Conservation (phyloP, 2,797 vertebrate species). For the Morelia viridis region DNA sequence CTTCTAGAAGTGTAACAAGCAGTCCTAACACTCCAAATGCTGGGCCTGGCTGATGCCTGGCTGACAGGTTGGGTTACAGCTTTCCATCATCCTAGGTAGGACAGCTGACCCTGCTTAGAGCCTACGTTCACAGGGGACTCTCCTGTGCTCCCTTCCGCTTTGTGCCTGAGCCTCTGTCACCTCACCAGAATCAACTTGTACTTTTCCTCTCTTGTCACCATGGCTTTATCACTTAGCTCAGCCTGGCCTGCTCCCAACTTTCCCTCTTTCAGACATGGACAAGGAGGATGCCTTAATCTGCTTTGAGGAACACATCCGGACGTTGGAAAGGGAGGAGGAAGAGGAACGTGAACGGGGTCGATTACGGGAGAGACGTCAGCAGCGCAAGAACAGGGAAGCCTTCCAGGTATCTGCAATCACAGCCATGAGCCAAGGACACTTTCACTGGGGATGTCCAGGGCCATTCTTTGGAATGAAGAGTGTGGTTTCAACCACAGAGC, state of each 20-base stretch:
- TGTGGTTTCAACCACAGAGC: too few relatives aligned
- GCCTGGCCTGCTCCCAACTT: not conserved
- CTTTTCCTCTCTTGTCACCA: not conserved
- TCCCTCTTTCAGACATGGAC: conserved; percentile 71
- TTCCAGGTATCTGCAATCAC: conserved; percentile 67
- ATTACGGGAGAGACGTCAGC: conserved; percentile 73
- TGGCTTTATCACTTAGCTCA: conserved; percentile 8
- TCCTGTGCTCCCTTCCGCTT: not conserved
- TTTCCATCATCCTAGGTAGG: not conserved
- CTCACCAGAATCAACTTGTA: not conserved
- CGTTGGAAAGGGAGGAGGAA: conserved; percentile 75
- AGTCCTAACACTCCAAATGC: not conserved
- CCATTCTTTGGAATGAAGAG: not conserved
- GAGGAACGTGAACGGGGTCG: conserved; percentile 72
- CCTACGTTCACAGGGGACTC: not conserved
- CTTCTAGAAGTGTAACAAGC: not conserved
- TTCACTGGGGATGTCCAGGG: not conserved
- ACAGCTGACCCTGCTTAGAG: not conserved
- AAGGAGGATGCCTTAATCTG: conserved; percentile 77
- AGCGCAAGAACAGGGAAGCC: conserved; percentile 75
- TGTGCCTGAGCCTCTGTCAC: not conserved
- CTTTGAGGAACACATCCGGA: conserved; percentile 76
- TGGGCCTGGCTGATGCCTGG: not conserved
- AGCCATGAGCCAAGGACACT: too few relatives aligned
- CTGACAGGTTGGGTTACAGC: not conserved